Evolutionary conservation across 2,888 invertebrate species (phyloP), one percentile per base, ranked within the genome.

Genomic region (Arctia plantaginis): DNA sequence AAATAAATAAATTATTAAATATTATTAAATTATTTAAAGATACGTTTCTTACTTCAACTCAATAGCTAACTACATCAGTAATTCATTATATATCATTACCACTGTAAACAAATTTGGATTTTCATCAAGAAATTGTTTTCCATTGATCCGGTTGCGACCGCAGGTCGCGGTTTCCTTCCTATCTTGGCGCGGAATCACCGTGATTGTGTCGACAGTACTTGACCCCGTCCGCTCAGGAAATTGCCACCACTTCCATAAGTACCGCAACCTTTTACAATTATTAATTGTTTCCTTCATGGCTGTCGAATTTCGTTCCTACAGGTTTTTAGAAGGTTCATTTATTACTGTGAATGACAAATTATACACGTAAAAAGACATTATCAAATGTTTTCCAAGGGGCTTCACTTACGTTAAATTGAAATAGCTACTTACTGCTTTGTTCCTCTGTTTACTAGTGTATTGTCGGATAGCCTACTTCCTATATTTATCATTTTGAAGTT

Each of bases 171-270:
- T 83, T 91, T 93, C 92, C 92, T 89, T 87, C 82, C 86, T 82
- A 84, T 83, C 83, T 89, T 89, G 83, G 88, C 79, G 86, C 88
- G 78, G 78, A 84, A 87, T 89, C 89, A 87, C 81, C 85, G 77
- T 85, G 82, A 87, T 86, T 85, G 86, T 82, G 81, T 82, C 83
- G 69, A 68, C 39, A 71, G 82, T 82, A 87, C 87, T 89, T 91
- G 91, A 92, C 92, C 91, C 85, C 90, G 79, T 87, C 88, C 87
- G 91, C 75, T 66, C 77, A 82, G 85, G 92, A 93, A 90, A 91
- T 92, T 90, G 87, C 88, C 76, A 82, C 87, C 86, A 87, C 89
- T 90, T 90, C 89, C 88, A 86, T 79, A 78, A 80, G 78, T 83
- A 84, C 78, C 77, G 77, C 79, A 80, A 87, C 82, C 85, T 84